phyloP scores from a whole-genome alignment of 1,140 invertebrate species.

The Coptotermes formosanus region DNA sequence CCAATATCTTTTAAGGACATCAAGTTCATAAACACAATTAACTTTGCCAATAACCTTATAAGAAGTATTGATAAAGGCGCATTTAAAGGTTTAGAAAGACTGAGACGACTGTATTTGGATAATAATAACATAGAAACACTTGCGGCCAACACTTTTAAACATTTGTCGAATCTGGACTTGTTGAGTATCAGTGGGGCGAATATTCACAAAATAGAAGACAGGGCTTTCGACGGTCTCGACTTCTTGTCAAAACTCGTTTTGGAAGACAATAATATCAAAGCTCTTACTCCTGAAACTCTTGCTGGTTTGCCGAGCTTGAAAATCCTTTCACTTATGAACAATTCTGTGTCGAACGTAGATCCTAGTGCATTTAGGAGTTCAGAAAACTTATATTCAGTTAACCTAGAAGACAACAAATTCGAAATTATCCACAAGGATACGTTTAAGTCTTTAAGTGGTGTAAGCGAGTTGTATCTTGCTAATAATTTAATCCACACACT shows the following conservation, averaged over 20 bases:
- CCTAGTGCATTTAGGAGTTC: not conserved
- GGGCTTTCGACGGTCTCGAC: not conserved
- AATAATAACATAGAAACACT: not conserved
- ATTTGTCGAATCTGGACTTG: not conserved
- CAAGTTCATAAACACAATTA: not conserved
- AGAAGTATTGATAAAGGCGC: not conserved
- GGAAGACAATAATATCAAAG: not conserved
- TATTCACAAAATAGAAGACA: not conserved
- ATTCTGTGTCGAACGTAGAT: not conserved
- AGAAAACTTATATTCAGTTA: not conserved
- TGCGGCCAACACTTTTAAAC: not conserved
- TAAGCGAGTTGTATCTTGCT: not conserved
- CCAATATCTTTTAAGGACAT: not conserved
- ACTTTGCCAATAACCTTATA: not conserved
- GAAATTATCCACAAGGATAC: not conserved
- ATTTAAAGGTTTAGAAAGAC: not conserved
- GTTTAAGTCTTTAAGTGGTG: not conserved
- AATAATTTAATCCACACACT: not conserved
- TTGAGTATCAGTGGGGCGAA: not conserved
- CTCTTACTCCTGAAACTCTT: not conserved
- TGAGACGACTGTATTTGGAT: not conserved
- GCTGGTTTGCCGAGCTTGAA: not conserved
- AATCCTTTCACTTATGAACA: not conserved
- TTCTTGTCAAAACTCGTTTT: not conserved
- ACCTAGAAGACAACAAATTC: not conserved